These are phyloP conservation scores for Fistularia commersonii DNA, from an alignment of 2,797 vertebrate genomes.

Conservation along the genomic window DNA sequence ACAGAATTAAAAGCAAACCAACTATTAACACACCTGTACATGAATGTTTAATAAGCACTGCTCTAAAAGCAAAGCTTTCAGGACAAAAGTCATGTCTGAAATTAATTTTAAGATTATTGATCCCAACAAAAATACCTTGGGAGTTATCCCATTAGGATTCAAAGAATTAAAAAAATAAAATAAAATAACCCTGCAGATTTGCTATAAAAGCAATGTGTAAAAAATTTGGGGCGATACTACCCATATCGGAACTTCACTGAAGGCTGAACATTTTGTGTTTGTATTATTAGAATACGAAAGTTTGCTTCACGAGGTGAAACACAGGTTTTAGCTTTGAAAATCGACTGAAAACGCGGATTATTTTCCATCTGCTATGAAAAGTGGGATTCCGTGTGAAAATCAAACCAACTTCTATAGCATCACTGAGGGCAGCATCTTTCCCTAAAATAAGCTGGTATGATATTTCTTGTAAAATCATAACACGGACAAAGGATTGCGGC, in stretches of 20 bases:
- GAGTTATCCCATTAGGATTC: slow-evolving; percentile 8
- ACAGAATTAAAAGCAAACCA: slow-evolving; percentile 61
- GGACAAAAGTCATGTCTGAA: slow-evolving; percentile 32
- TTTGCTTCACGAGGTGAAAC: no score
- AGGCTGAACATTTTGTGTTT: slow-evolving; percentile 48
- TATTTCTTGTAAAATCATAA: slow-evolving; percentile 25
- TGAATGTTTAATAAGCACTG: slow-evolving; percentile 45
- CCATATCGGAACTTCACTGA: slow-evolving; percentile 19
- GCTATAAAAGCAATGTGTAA: slow-evolving; percentile 12
- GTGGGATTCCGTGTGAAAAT: slow-evolving; percentile 12
- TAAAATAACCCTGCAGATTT: slow-evolving; percentile 17
- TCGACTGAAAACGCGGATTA: background rate
- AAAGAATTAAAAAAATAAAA: no score
- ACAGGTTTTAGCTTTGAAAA: no score
- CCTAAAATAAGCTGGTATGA: slow-evolving; percentile 42
- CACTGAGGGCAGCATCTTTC: background rate
- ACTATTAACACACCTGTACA: slow-evolving; percentile 61
- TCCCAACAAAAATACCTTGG: slow-evolving; percentile 32
- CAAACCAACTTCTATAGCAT: no score
- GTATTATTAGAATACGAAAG: slow-evolving; percentile 49
- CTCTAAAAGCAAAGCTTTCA: slow-evolving; percentile 44
- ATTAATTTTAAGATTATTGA: no score
- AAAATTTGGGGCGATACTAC: slow-evolving; percentile 15
- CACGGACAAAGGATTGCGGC: slow-evolving; percentile 56
- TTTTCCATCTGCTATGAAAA: slow-evolving; percentile 32